These are phyloP conservation scores for Borostomias antarcticus DNA, from an alignment of 2,797 vertebrate genomes.

Conservation along the genomic window DNA sequence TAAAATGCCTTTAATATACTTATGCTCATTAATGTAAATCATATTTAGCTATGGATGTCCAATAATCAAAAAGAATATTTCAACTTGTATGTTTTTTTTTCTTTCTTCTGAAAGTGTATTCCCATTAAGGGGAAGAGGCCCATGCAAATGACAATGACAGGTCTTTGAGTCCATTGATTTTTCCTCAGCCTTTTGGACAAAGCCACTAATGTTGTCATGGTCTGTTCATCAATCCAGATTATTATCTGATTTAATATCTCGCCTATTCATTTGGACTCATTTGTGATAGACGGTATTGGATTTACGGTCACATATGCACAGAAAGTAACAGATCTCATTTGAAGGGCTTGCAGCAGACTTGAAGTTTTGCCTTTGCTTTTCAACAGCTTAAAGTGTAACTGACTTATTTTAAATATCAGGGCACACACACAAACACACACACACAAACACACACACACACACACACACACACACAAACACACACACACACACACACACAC, in stretches of 20 bases:
- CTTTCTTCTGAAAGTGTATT: constrained; percentile 73
- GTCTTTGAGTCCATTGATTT: constrained; percentile 80
- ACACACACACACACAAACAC: background rate
- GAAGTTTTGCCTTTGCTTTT: no score
- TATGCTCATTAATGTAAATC: constrained; percentile 88
- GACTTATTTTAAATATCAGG: background rate
- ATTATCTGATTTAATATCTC: constrained; percentile 81
- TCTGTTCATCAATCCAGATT: constrained; percentile 84
- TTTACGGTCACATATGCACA: constrained; percentile 69
- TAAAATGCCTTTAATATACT: constrained; percentile 86
- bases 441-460: background rate
- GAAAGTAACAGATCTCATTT: constrained; percentile 59
- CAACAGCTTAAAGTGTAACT: background rate
- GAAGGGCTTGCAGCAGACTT: constrained; percentile 39
- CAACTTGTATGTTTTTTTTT: constrained; percentile 72
- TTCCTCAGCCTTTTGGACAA: constrained; percentile 69
- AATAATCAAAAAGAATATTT: constrained; percentile 87
- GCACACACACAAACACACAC: background rate
- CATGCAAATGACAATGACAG: constrained; percentile 80
- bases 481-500: constrained; percentile 14
- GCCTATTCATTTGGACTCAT: constrained; percentile 75
- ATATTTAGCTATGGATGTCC: constrained; percentile 87
- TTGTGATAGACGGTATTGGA: constrained; percentile 75
- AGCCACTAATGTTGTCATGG: constrained; percentile 81
- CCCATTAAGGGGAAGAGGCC: constrained; percentile 78